Base-by-base conservation (phyloP, 2,888 invertebrate genomes). In the Drosophila barbarae region DNA sequence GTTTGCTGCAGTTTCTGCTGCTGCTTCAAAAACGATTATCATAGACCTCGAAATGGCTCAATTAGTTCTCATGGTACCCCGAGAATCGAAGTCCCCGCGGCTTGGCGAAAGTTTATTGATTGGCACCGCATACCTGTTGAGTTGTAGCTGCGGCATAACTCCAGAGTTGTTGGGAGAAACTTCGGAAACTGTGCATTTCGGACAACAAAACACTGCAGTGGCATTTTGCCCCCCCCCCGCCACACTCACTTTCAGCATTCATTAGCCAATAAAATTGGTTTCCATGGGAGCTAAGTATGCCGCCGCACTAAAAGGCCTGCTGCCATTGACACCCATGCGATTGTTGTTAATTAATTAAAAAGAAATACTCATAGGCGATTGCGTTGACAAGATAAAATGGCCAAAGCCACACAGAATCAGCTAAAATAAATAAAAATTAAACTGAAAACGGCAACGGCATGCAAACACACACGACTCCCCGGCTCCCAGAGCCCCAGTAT, bases 21-120 rank as follows among this genome's bases (percentile, higher is more conserved):
- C 47, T 32, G 64, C 66, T 71, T 75, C 83, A 76, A 58, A 76
- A 76, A 63, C 82, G 79, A 81, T 82, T 82, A 82, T 82, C 74
- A 76, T 79, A 72, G 73, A 74, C 67, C 73, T 73, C 73, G 57
- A 77, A 85, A 87, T 85, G 85, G 77, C 87, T 87, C 87, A 87
- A 87, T 87, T 87, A 87, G 87, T 85, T 87, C 77, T 76, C 78
- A 77, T 77, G 75, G 73, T 70, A 39, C 51, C 50, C 32, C 28
- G 12, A 32, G 47, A 52, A 56, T 49, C 15, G 42, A 44, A 28
- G 51, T 44, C 38, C 49, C 61, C 56, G 78, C 73, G 76, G 69
- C 77, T 67, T 23, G 21, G 50, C 32, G 52, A 63, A 82, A 63
- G 57, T 63, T 76, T 74, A 77, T 82, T 82, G 60, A 73, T 69